phyloP scores from a whole-genome alignment of 2,797 vertebrate species.

The Dipus sagitta region DNA sequence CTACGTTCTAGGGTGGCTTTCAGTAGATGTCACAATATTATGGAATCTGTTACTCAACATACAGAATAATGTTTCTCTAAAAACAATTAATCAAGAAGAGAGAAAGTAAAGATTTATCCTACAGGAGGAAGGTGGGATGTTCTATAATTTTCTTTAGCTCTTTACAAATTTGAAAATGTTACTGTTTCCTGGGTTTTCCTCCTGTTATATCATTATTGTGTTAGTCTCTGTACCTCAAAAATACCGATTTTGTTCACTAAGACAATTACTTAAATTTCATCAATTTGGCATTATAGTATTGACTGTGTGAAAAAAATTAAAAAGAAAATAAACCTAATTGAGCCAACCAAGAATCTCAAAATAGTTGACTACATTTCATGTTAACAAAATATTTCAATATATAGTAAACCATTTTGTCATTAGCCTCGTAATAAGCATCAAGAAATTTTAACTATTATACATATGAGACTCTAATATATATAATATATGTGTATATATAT shows the following conservation, averaged over 20 bases:
- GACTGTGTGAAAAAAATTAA: not conserved
- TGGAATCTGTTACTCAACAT: no score
- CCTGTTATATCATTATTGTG: not conserved
- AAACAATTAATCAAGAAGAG: no score
- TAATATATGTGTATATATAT: not conserved
- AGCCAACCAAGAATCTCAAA: not conserved
- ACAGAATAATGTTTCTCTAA: no score
- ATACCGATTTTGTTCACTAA: not conserved
- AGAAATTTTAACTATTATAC: not conserved
- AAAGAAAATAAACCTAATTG: not conserved
- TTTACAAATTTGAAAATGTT: no score
- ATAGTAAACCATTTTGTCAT: not conserved
- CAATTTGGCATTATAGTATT: not conserved
- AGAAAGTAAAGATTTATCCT: no score
- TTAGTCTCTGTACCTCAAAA: not conserved
- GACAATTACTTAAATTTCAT: constrained; percentile 30
- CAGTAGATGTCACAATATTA: no score
- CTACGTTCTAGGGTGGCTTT: not conserved
- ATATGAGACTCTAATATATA: not conserved
- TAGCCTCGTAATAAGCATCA: not conserved
- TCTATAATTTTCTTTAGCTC: no score
- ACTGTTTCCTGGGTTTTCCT: no score
- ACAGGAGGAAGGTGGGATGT: no score
- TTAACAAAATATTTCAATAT: constrained; percentile 24
- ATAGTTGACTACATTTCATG: not conserved